Evolutionary conservation across 2,888 invertebrate species (phyloP), one percentile per base, ranked within the genome.

Genomic region (Parelbella ahira): DNA sequence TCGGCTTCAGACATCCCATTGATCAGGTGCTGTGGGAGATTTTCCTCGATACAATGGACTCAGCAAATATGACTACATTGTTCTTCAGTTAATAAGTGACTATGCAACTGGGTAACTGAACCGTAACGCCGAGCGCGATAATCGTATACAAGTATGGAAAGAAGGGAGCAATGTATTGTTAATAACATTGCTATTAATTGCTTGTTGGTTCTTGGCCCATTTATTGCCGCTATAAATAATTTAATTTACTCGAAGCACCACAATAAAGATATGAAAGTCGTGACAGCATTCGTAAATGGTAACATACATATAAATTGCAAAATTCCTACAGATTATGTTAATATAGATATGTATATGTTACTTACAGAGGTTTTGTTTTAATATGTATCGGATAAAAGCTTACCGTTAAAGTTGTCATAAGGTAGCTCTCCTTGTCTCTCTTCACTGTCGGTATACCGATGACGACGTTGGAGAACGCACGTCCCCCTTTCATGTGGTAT

Each of bases 391-490:
- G n/a, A n/a, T n/a, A n/a, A n/a, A 10, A 7, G 6, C 68, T 60
- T 50, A 83, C 83, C 32, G 50, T 51, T 1, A 98, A 79, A 0
- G 98, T 97, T 12, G 93, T 90, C 74, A 95, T 88, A 21, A 98
- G 86, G 75, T 98, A 98, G 53, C 91, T 93, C 63, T 97, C 95
- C 55, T 95, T 94, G 51, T 96, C 95, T 24, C 98, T 88, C 57
- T 92, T 93, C 3, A 98, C 97, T 0, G 97, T 97, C 0, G 97
- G 97, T 47, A 98, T 90, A 0, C 96, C 98, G 30, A 97, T 86
- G 0, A 97, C 95, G 47, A 97, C 89, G 32, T 95, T 93, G 0
- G 94, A 94, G 51, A 93, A 93, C 4, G 89, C 88, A 42, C 94
- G 89, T 1, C 92, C 93, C 49, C 91, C 92, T 18, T 93, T 93